Base-by-base conservation (phyloP, 2,888 invertebrate genomes). In the Lochmaea capreae region DNA sequence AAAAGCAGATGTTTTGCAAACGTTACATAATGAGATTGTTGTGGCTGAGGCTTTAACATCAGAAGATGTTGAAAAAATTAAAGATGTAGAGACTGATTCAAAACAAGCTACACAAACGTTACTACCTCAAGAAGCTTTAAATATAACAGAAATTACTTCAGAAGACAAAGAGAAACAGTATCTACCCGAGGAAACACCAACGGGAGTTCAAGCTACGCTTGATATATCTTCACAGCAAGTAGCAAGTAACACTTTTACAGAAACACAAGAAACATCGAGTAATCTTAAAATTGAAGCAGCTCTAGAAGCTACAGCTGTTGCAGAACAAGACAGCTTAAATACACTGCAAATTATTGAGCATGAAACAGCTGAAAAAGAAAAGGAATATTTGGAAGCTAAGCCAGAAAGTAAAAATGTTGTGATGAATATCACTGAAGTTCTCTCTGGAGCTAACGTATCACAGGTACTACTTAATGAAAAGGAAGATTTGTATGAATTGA, bases 261-360 rank as follows among this genome's bases (percentile, higher is more conserved):
- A 88, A 80, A 83, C 89, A 4, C 88, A 89, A 81, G 86, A 88
- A 18, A 78, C 82, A 10, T 82, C 86, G n/a, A 79, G 79, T 66
- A 79, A 77, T 73, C 78, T 88, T 58, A 73, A 79, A 26, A 79
- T 82, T 42, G 78, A 78, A 49, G 81, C 83, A 76, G 89, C 90
- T 6, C 79, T 83, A 72, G 74, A 86, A 65, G 88, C 84, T n/a
- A 87, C 87, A 71, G 91, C 90, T 6, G 83, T 84, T 77, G 74
- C 87, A n/a, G 88, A 87, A 70, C 89, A 88, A 79, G 86, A 87
- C 58, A 87, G 88, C 43, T 86, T 89, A 69, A 90, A 90, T 82
- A 88, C 91, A 81, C 10, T 82, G 22, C 88, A 89, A 72, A 84
- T 92, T 12, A 88, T 87, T 14, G 90, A 92, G 84, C 84, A 87